A percentile compares a stretch with the other conserved stretches of the same genome.
Evolutionary conservation across 2,797 vertebrate species (phyloP).

Genomic region (Phylloscopus collybita): DNA sequence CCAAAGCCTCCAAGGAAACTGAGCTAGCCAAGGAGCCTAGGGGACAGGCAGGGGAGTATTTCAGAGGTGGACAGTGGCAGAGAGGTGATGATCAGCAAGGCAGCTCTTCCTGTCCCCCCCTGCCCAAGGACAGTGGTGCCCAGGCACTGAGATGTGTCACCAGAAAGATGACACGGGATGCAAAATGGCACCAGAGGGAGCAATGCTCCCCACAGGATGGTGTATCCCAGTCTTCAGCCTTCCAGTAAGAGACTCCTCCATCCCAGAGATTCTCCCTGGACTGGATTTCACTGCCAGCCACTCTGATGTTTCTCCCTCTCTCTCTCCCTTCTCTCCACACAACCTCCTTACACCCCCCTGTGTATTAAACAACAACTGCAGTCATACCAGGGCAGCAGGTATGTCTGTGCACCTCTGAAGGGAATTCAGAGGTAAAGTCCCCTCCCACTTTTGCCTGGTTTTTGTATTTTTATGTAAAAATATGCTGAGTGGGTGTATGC

Average conservation of each 20-base stretch:
- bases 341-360: neutral
- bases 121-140: neutral
- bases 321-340: neutral
- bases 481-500: neutral
- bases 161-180: neutral
- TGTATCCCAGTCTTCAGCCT: neutral
- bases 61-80: neutral
- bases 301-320: neutral
- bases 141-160: neutral
- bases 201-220: neutral
- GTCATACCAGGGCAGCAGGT: neutral
- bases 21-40: too few species aligned
- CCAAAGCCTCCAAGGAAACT: too few species aligned
- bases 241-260: neutral
- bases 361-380: neutral
- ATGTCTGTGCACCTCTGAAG: neutral
- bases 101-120: neutral
- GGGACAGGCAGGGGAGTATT: too few species aligned
- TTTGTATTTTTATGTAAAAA: neutral
- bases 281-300: neutral
- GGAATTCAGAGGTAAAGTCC: neutral
- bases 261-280: neutral
- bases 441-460: neutral
- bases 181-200: neutral
- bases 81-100: neutral